Base-by-base conservation (phyloP, 2,888 invertebrate species). In the Tanypteryx hageni region DNA sequence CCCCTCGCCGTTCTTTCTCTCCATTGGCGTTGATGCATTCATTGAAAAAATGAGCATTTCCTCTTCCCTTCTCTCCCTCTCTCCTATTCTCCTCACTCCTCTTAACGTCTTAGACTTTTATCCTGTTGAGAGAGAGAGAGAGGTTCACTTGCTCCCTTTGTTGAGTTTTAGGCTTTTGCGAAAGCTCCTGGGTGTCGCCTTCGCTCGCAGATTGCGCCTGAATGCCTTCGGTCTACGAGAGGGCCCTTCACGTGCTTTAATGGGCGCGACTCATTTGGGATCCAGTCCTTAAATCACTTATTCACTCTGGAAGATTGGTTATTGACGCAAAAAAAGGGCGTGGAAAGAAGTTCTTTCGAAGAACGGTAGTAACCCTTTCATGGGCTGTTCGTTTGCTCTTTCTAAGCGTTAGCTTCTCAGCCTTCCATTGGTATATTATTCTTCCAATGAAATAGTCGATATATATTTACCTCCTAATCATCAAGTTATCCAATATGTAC, bases 221-320 rank as follows among this genome's bases (percentile, higher is more conserved):
- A 89, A 89, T 68, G 89, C 61, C 13, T 27, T 57, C 86, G 86
- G 83, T 57, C 56, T 18, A 56, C 86, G 18, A 22, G 64, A 64
- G 89, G 89, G 18, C 44, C 89, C 64, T 44, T 64, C 61, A 89
- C 76, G 76, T 89, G 61, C 89, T 64, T 68, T 89, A 89, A 89
- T 89, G 89, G 31, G 64, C 89, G 89, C 64, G 44, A 64, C 89
- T 89, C 89, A 64, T 89, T 89, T 27, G 86, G 27, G 18, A 61
- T 13, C 10, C 22, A 16, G 22, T 57, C 89, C 89, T 64, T 89
- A 89, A 89, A 89, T 89, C 89, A 89, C 89, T 89, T 89, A 64
- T 64, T 89, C 89, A 89, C 64, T 89, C 31, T 64, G 18, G 89
- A n/a, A 89, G 89, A 89, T 89, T 89, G 89, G 89, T 89, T 89